Conservation (phyloP, 1,140 invertebrate genomes). For the Megalopta genalis region DNA sequence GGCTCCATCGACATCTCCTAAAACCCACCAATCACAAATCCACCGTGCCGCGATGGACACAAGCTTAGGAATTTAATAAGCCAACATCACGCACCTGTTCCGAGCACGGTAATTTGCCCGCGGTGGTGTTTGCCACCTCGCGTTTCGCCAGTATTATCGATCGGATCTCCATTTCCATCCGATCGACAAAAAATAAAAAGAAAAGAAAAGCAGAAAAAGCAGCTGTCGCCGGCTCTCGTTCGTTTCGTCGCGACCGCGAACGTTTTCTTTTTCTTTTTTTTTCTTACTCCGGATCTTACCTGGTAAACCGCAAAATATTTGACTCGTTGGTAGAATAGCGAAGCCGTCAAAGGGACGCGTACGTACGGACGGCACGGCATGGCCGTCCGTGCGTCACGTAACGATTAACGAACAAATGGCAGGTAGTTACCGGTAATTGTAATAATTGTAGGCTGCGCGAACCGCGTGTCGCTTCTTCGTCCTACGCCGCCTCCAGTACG, state of each 20-base stretch:
- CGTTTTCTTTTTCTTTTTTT: no score
- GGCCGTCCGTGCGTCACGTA: constrained; percentile 65
- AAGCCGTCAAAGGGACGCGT: constrained; percentile 56
- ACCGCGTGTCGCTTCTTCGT: constrained; percentile 53
- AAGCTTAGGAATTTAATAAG: neutral
- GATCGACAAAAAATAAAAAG: neutral
- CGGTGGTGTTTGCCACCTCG: neutral
- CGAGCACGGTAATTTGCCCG: neutral
- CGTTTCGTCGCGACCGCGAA: constrained; percentile 37
- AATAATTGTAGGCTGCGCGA: constrained; percentile 74
- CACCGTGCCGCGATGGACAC: neutral
- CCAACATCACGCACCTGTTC: neutral
- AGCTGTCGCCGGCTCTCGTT: neutral
- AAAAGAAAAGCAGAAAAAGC: neutral
- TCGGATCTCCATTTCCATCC: neutral
- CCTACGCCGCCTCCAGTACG: constrained; percentile 43
- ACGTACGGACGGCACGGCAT: no score
- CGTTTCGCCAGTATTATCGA: neutral
- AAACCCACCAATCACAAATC: no score
- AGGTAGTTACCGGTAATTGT: constrained; percentile 77
- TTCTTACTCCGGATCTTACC: neutral
- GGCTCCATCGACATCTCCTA: no score
- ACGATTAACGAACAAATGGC: constrained; percentile 79
- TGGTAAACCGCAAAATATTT: constrained; percentile 68
- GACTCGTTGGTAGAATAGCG: constrained; percentile 56